Evolutionary conservation across 1,140 invertebrate genomes (phyloP).

Genomic region (Drosophila cardini): DNA sequence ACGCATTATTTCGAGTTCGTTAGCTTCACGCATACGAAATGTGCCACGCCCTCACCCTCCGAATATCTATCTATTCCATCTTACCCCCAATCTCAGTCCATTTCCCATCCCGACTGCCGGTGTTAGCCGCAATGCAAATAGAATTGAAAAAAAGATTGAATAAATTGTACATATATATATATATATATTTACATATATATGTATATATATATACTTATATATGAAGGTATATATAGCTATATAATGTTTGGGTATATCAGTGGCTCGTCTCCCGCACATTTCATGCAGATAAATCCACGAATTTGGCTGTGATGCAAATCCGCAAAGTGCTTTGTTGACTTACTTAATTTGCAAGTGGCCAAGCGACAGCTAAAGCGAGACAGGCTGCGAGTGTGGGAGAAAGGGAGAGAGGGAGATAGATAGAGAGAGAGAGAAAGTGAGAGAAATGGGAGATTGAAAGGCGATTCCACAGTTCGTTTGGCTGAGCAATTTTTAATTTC

Average conservation of each 20-base stretch:
- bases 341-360: constrained; percentile 80
- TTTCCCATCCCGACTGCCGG: constrained; percentile 30
- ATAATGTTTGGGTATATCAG: constrained; percentile 51
- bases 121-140: constrained; percentile 76
- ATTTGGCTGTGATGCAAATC: constrained; percentile 62
- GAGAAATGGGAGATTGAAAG: neutral
- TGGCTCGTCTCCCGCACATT: constrained; percentile 35
- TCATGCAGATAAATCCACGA: constrained; percentile 75
- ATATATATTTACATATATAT: neutral
- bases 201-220: constrained; percentile 11
- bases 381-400: neutral
- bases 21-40: constrained; percentile 82
- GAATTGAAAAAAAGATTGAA: constrained; percentile 55
- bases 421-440: constrained; percentile 13
- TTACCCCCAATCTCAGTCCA: neutral
- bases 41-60: neutral
- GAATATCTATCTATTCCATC: constrained; percentile 19
- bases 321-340: constrained; percentile 83
- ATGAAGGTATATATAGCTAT: constrained; percentile 7
- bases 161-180: constrained; percentile 20
- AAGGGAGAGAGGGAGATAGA: constrained; percentile 7
- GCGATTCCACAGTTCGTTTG: constrained; percentile 24
- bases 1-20: constrained; percentile 84
- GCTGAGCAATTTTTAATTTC: constrained; percentile 72
- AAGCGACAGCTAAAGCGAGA: constrained; percentile 7